Evolutionary conservation across 2,888 invertebrate species (phyloP).

Genomic region (Agapostemon virescens): DNA sequence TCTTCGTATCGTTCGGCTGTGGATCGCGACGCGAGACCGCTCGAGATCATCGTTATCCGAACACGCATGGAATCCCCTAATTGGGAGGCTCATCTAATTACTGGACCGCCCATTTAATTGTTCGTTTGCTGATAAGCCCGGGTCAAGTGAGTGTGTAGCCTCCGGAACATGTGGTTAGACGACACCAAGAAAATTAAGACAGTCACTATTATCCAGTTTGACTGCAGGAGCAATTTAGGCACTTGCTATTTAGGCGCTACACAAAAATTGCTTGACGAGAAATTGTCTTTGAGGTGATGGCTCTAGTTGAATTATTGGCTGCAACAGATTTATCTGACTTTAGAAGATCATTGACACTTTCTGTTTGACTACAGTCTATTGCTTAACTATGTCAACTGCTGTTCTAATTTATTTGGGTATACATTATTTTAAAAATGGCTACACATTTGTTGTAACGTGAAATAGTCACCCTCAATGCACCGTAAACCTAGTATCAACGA

Average conservation of each 20-base stretch:
- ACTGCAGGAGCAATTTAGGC: neutral
- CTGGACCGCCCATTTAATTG: neutral
- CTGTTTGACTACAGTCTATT: no score
- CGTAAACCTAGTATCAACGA: neutral
- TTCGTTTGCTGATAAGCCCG: neutral
- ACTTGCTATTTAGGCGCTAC: neutral
- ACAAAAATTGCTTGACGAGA: neutral
- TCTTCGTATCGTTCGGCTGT: conserved; percentile 18
- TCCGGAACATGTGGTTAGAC: neutral
- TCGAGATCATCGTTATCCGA: conserved; percentile 14
- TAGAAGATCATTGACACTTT: neutral
- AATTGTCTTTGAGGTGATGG: neutral
- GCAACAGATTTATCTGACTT: neutral
- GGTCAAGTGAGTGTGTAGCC: neutral
- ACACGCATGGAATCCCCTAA: no score
- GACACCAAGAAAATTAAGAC: conserved; percentile 6
- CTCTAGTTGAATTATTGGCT: neutral
- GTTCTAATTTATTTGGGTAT: no score
- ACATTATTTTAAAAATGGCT: no score
- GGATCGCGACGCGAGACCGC: conserved; percentile 10
- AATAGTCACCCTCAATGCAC: no score
- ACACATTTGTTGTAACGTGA: no score
- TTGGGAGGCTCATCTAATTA: neutral
- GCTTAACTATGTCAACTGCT: no score
- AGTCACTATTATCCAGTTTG: neutral